Percentiles rank a stretch among this genome's conserved stretches.
Conservation (phyloP, 1,140 invertebrate species). For the Aphidius gifuensis region DNA sequence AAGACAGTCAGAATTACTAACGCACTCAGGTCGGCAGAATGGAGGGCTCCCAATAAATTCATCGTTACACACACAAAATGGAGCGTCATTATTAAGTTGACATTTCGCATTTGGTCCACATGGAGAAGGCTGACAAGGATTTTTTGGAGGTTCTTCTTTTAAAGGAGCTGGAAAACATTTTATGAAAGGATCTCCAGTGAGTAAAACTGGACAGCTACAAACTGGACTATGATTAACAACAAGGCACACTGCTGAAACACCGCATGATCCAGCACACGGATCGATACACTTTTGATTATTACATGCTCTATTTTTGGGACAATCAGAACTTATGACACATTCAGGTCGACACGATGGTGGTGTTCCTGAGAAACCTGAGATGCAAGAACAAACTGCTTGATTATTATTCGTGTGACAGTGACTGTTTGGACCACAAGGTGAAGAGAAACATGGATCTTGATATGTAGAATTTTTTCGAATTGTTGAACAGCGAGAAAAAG, state of each 20-base stretch:
- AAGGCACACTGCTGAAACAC: constrained; percentile 60
- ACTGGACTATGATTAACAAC: constrained; percentile 76
- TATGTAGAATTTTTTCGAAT: constrained; percentile 42
- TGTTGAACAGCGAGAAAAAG: constrained; percentile 63
- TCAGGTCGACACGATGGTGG: constrained; percentile 57
- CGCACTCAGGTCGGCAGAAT: constrained; percentile 58
- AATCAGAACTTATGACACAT: constrained; percentile 53
- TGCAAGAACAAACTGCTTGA: constrained; percentile 51
- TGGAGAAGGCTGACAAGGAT: constrained; percentile 68
- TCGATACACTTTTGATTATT: constrained; percentile 55
- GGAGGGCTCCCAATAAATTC: constrained; percentile 53
- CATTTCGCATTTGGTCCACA: constrained; percentile 72
- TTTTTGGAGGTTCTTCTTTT: constrained; percentile 43
- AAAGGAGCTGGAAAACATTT: constrained; percentile 44
- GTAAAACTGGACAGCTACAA: constrained; percentile 65
- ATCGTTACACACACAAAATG: constrained; percentile 62
- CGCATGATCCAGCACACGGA: constrained; percentile 58
- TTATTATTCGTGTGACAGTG: constrained; percentile 53
- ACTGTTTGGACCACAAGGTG: constrained; percentile 61
- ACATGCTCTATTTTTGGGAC: constrained; percentile 49
- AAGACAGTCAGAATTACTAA: constrained; percentile 57
- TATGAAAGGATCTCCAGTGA: constrained; percentile 71
- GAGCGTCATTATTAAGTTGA: constrained; percentile 56
- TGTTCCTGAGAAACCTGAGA: constrained; percentile 48
- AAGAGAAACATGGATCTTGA: constrained; percentile 52